Evolutionary conservation across 2,888 invertebrate species (phyloP).

Genomic region (Lamproptera curius): DNA sequence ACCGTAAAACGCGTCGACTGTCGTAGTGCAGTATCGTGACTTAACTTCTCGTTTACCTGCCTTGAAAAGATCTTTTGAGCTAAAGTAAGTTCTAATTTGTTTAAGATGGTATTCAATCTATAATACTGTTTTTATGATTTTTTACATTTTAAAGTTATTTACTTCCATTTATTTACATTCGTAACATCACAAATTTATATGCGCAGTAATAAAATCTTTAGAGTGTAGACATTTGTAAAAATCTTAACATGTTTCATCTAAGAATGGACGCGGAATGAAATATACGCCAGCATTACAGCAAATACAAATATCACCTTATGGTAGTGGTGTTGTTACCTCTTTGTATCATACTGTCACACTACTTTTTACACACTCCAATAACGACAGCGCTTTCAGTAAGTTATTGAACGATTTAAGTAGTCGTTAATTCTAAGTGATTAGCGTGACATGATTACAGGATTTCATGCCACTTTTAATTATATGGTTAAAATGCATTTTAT

Average conservation of each 20-base stretch:
- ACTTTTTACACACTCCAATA: slow-evolving; percentile 57
- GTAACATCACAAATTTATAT: too few relatives aligned
- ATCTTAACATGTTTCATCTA: too few relatives aligned
- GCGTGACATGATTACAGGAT: too few relatives aligned
- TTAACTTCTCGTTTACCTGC: slow-evolving; percentile 80
- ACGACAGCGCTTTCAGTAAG: slow-evolving; percentile 63
- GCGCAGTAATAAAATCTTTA: too few relatives aligned
- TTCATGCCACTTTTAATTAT: too few relatives aligned
- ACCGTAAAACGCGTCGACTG: slow-evolving; percentile 50
- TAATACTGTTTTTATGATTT: too few relatives aligned
- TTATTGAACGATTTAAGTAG: too few relatives aligned
- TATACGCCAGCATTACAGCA: slow-evolving; percentile 81
- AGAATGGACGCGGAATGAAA: slow-evolving; percentile 82
- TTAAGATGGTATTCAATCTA: slow-evolving; percentile 20
- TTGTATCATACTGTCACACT: slow-evolving; percentile 57
- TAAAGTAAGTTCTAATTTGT: slow-evolving; percentile 71
- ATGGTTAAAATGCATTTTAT: too few relatives aligned
- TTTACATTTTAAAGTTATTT: too few relatives aligned
- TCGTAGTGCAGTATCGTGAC: slow-evolving; percentile 81
- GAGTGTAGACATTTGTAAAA: too few relatives aligned
- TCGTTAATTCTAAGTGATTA: too few relatives aligned
- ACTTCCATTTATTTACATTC: too few relatives aligned
- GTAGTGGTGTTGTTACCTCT: slow-evolving; percentile 49
- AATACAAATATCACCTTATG: slow-evolving; percentile 51
- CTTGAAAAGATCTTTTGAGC: slow-evolving; percentile 77